Percentiles rank a stretch among this genome's conserved stretches.
phyloP scores from a whole-genome alignment of 2,797 vertebrate genomes.

The Gymnoscopelus microlampas region DNA sequence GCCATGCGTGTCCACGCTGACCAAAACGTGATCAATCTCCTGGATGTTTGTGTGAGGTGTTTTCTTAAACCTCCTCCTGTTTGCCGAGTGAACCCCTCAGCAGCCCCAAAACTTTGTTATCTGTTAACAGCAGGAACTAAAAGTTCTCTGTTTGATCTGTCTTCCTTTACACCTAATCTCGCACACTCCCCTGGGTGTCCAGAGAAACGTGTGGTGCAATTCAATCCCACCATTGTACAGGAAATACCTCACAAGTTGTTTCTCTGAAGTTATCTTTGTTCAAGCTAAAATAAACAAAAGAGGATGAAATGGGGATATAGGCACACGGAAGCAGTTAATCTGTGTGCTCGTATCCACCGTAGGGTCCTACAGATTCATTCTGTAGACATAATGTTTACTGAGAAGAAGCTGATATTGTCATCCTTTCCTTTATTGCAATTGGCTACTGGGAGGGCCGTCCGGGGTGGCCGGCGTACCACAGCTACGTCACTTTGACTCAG shows the following conservation, averaged over 20 bases:
- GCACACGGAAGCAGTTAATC: slow-evolving; percentile 31
- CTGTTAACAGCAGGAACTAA: slow-evolving; percentile 36
- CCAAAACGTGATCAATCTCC: slow-evolving; percentile 24
- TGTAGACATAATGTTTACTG: too few species aligned
- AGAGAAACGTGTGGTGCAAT: slow-evolving; percentile 24
- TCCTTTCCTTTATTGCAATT: too few species aligned
- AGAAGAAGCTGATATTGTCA: too few species aligned
- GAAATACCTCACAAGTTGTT: slow-evolving; percentile 29
- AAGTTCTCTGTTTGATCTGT: slow-evolving; percentile 43
- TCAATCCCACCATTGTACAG: slow-evolving; percentile 40
- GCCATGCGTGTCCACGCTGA: background rate
- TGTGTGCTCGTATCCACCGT: background rate
- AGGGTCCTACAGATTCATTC: slow-evolving; percentile 4
- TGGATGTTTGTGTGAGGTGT: slow-evolving; percentile 27
- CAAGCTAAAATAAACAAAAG: slow-evolving; percentile 28
- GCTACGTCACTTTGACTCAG: too few species aligned
- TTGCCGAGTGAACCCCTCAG: slow-evolving; percentile 45
- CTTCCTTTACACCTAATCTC: slow-evolving; percentile 52
- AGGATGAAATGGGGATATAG: slow-evolving; percentile 15
- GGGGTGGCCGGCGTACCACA: too few species aligned
- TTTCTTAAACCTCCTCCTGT: slow-evolving; percentile 26
- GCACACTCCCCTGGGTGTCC: slow-evolving; percentile 33
- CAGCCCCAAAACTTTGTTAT: slow-evolving; percentile 37
- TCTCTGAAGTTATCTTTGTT: slow-evolving; percentile 28
- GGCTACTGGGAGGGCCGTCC: too few species aligned